These are phyloP conservation scores for Andrena cerasifolii DNA, from an alignment of 1,140 invertebrate species.

Conservation along the genomic window DNA sequence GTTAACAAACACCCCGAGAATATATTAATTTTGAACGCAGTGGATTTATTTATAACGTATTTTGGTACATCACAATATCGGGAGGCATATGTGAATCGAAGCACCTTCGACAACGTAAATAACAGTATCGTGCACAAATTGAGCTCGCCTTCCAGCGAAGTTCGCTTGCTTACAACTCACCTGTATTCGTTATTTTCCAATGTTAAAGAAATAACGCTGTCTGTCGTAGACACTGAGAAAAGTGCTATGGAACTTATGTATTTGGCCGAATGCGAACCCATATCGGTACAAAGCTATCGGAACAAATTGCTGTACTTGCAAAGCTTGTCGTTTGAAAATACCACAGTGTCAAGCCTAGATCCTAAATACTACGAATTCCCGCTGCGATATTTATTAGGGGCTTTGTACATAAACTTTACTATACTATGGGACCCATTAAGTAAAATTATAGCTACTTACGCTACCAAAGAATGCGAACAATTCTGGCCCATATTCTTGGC, in stretches of 20 bases:
- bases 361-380: slow-evolving; percentile 84
- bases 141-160: slow-evolving; percentile 81
- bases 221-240: slow-evolving; percentile 57
- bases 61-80: slow-evolving; percentile 56
- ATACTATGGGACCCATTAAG: slow-evolving; percentile 93
- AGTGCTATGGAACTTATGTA: slow-evolving; percentile 75
- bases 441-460: slow-evolving; percentile 89
- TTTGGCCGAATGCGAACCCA: slow-evolving; percentile 86
- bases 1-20: slow-evolving; percentile 64
- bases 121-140: slow-evolving; percentile 26
- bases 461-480: slow-evolving; percentile 84
- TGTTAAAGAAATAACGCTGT: slow-evolving; percentile 72
- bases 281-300: slow-evolving; percentile 89
- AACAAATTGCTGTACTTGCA: slow-evolving; percentile 89
- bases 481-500: slow-evolving; percentile 91
- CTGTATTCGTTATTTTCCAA: slow-evolving; percentile 88
- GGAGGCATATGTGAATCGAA: slow-evolving; percentile 64
- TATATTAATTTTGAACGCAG: slow-evolving; percentile 68
- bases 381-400: slow-evolving; percentile 90
- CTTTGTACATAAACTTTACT: slow-evolving; percentile 93
- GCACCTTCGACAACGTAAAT: slow-evolving; percentile 66
- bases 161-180: slow-evolving; percentile 87
- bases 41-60: slow-evolving; percentile 71
- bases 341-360: slow-evolving; percentile 82
- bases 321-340: slow-evolving; percentile 86